A percentile compares a stretch with the other conserved stretches of the same genome.
phyloP scores from a whole-genome alignment of 2,888 invertebrate genomes.

The Cantharis rustica region DNA sequence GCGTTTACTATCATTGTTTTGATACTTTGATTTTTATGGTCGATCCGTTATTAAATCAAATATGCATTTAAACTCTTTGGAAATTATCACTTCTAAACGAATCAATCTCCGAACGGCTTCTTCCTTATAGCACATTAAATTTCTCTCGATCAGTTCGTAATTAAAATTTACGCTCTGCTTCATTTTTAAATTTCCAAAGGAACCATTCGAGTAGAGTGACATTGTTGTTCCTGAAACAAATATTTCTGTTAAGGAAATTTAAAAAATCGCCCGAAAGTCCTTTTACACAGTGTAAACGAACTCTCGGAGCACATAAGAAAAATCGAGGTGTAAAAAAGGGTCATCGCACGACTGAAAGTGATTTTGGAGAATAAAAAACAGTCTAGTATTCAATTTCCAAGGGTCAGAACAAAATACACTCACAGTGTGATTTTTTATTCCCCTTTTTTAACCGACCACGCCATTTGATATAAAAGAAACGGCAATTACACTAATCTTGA shows the following conservation, averaged over 20 bases:
- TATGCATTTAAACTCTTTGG: neutral
- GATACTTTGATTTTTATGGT: neutral
- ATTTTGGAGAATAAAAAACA: neutral
- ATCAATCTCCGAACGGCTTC: neutral
- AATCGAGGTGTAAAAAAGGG: neutral
- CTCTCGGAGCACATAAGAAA: neutral
- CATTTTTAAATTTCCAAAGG: neutral
- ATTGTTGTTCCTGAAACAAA: neutral
- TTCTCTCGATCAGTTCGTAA: neutral
- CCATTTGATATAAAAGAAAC: neutral
- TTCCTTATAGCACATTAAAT: neutral
- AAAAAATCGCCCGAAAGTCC: neutral
- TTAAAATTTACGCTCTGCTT: neutral
- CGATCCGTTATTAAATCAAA: neutral
- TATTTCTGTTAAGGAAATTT: neutral
- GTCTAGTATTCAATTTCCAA: neutral
- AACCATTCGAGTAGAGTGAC: neutral
- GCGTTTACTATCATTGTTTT: conserved; percentile 55
- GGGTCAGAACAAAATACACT: too few species aligned
- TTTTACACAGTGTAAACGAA: neutral
- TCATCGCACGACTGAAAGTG: neutral
- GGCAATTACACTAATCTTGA: neutral
- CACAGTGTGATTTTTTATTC: neutral
- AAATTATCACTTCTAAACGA: neutral
- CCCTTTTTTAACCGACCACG: neutral